Base-by-base conservation (phyloP, 2,797 vertebrate species). In the Melanotaenia maccullochi region DNA sequence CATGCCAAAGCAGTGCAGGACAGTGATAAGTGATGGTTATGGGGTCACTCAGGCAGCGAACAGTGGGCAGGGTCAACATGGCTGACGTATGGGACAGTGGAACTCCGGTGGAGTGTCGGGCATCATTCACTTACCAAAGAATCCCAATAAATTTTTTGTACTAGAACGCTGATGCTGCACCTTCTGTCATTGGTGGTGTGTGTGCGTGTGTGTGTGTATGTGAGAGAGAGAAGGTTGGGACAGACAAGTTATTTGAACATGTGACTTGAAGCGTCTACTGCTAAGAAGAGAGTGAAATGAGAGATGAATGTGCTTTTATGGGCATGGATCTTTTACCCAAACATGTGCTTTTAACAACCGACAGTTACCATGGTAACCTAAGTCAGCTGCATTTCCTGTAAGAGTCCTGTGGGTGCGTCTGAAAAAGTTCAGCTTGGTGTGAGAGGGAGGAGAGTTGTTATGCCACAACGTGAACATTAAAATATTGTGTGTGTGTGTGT, bases 91-190 rank as follows among this genome's bases (percentile, higher is more conserved):
- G 87, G 89, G 78, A 91, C 84, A 66, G 88, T 88, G 91, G 85
- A 89, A 89, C 87, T 85, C 82, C 11, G 1, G 55, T 55, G 82
- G 60, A 83, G 77, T 79, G 63, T 75, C 88, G 75, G 92, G 93
- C 94, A 86, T 93, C 82, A 55, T 90, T 85, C 88, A 95, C 95
- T 95, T 95, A 95, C 95, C 94, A 93, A 94, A 94, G 92, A 94
- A 95, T 92, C 90, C 85, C 72, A 92, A 92, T 82, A 79, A 91
- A 93, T 92, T 95, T 85, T 94, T 93, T 95, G 93, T 85, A 51
- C 87, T 81, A 42, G 75, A 71, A 83, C 81, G 86, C 70, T 76
- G 84, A 88, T 58, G 65, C 33, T 57, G 72, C 82, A 79, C 62
- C 74, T 73, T 62, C 52, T 72, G 65, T 22, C 1, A 11, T 35